Percentiles rank a stretch among this genome's conserved stretches.
Evolutionary conservation across 2,113 vertebrate species (phyloP).

Genomic region (Passerina amoena): DNA sequence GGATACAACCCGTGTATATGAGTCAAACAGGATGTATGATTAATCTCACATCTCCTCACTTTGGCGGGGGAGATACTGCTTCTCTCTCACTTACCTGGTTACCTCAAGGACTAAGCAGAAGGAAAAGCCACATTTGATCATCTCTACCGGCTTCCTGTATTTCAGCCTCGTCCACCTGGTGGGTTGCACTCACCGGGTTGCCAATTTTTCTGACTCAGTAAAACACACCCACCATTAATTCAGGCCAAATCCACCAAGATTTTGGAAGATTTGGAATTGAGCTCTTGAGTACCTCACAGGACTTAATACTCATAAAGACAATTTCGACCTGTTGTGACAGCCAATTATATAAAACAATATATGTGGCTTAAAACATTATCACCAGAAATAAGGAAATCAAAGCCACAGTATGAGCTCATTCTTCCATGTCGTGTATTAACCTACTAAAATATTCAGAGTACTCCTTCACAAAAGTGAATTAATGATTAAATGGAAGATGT

Average conservation of each 20-base stretch:
- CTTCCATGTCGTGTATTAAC: neutral
- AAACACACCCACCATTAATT: neutral
- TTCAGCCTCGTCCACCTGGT: neutral
- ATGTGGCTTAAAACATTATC: neutral
- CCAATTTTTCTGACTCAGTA: neutral
- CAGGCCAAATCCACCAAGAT: neutral
- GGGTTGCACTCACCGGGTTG: neutral
- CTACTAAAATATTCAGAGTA: neutral
- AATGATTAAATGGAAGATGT: neutral
- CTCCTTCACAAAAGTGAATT: neutral
- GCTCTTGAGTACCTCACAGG: neutral
- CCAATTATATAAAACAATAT: neutral
- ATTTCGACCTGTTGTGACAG: neutral
- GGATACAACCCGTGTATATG: neutral
- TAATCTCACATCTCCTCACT: neutral
- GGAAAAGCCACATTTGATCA: neutral
- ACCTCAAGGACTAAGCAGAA: neutral
- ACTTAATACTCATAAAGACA: neutral
- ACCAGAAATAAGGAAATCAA: neutral
- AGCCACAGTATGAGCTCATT: slow-evolving; percentile 1
- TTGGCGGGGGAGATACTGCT: neutral
- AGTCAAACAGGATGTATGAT: neutral
- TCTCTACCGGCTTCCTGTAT: neutral
- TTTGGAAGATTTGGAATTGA: neutral
- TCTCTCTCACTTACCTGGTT: neutral